phyloP scores from a whole-genome alignment of 2,797 vertebrate genomes.

The Helarctos malayanus region DNA sequence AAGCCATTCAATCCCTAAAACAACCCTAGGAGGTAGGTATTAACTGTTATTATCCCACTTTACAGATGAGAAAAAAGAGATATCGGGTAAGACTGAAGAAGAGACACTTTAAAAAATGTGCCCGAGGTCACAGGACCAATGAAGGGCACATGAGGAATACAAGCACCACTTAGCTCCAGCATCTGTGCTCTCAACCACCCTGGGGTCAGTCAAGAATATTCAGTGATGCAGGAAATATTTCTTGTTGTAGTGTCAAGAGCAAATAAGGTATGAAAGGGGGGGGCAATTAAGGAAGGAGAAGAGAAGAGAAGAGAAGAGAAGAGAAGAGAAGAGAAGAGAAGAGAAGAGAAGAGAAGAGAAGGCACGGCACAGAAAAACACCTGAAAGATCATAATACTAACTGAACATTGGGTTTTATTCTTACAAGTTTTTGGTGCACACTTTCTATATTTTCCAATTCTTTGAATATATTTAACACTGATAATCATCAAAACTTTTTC shows the following conservation, averaged over 20 bases:
- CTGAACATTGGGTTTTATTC: neutral
- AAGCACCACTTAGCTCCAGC: neutral
- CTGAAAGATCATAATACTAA: neutral
- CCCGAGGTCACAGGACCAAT: neutral
- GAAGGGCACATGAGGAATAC: neutral
- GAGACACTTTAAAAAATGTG: neutral
- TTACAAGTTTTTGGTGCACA: neutral
- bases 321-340: neutral
- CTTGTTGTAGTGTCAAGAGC: neutral
- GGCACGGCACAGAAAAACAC: neutral
- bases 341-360: neutral
- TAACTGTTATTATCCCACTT: neutral
- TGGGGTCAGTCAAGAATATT: constrained; percentile 10
- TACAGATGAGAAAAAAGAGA: neutral
- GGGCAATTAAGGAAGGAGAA: too few relatives aligned
- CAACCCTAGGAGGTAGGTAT: neutral
- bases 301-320: neutral
- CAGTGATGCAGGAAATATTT: neutral
- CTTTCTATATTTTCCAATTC: constrained; percentile 25
- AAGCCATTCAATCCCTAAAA: neutral
- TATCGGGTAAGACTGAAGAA: neutral
- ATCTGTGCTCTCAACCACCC: neutral
- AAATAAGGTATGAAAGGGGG: neutral
- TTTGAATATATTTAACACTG: neutral
- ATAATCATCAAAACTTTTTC: neutral